phyloP scores from a whole-genome alignment of 2,888 invertebrate species.

The Operophtera brumata region DNA sequence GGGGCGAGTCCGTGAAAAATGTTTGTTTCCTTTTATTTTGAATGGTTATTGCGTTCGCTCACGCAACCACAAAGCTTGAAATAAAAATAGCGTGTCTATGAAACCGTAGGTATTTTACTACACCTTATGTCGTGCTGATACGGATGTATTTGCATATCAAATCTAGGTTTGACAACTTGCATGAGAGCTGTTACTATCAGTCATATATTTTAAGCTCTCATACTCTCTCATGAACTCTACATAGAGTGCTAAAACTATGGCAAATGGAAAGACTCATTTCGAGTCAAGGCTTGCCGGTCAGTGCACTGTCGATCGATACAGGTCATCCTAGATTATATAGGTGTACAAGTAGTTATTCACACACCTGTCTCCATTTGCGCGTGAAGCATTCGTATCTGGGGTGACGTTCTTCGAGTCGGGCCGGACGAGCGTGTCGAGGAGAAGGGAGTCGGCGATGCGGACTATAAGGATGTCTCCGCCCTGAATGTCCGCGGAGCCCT shows the following conservation, averaged over 20 bases:
- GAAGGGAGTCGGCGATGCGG: slow-evolving; percentile 83
- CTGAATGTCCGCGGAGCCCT: slow-evolving; percentile 85
- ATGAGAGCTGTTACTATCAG: neutral
- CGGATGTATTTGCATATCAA: neutral
- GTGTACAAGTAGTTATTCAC: slow-evolving; percentile 31
- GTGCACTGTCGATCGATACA: slow-evolving; percentile 21
- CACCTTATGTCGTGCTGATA: too few relatives aligned
- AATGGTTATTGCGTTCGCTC: slow-evolving; percentile 28
- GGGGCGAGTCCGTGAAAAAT: slow-evolving; percentile 30
- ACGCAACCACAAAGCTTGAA: slow-evolving; percentile 27
- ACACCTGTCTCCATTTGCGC: slow-evolving; percentile 58
- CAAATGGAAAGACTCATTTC: neutral
- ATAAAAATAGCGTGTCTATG: slow-evolving; percentile 25
- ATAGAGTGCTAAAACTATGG: too few relatives aligned
- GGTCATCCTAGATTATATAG: slow-evolving; percentile 12
- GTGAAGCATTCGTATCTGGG: slow-evolving; percentile 51
- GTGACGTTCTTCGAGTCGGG: slow-evolving; percentile 52
- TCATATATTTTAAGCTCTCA: neutral
- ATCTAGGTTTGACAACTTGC: neutral
- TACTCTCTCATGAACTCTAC: too few relatives aligned
- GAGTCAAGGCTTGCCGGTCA: slow-evolving; percentile 19
- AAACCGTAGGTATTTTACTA: neutral
- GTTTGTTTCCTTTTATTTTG: slow-evolving; percentile 29
- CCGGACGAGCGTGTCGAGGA: slow-evolving; percentile 62
- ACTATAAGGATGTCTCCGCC: slow-evolving; percentile 87